Evolutionary conservation across 1,140 invertebrate species (phyloP).

Genomic region (Drosophila arawakana): DNA sequence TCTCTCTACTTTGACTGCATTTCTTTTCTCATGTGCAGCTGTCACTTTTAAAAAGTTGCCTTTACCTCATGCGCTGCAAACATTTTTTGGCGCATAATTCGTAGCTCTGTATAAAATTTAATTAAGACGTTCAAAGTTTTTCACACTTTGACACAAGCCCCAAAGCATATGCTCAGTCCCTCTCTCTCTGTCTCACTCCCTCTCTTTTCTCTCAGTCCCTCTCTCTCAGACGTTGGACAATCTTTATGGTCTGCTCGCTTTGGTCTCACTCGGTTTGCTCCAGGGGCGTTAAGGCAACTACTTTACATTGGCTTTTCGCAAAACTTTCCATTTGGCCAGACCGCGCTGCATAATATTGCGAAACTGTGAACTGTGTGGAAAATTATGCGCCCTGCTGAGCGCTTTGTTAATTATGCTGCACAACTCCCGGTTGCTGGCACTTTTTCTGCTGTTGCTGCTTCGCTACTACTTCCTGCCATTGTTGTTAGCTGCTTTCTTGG

Average conservation of each 20-base stretch:
- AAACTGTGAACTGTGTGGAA: conserved; percentile 30
- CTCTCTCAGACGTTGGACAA: conserved; percentile 33
- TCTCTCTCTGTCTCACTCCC: not conserved
- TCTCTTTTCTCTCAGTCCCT: not conserved
- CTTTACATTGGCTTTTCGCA: conserved; percentile 71
- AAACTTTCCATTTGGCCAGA: conserved; percentile 54
- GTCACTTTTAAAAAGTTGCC: conserved; percentile 79
- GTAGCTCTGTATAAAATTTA: conserved; percentile 75
- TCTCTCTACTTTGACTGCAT: conserved; percentile 19
- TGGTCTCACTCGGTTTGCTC: conserved; percentile 48
- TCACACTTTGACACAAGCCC: conserved; percentile 79
- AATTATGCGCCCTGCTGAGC: conserved; percentile 79
- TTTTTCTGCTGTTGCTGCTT: conserved; percentile 7
- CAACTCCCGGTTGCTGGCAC: conserved; percentile 37
- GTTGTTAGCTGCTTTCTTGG: conserved; percentile 50
- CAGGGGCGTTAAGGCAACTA: conserved; percentile 71
- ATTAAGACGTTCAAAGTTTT: conserved; percentile 81
- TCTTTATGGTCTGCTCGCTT: conserved; percentile 31
- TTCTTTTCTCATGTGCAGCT: conserved; percentile 64
- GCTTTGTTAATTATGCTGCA: conserved; percentile 79
- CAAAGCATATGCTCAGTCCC: conserved; percentile 62
- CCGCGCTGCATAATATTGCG: conserved; percentile 55
- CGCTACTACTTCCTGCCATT: conserved; percentile 36
- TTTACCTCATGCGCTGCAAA: conserved; percentile 43
- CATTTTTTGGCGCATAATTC: conserved; percentile 48